Conservation (phyloP, 2,888 invertebrate species). For the Zaprionus bogoriensis region DNA sequence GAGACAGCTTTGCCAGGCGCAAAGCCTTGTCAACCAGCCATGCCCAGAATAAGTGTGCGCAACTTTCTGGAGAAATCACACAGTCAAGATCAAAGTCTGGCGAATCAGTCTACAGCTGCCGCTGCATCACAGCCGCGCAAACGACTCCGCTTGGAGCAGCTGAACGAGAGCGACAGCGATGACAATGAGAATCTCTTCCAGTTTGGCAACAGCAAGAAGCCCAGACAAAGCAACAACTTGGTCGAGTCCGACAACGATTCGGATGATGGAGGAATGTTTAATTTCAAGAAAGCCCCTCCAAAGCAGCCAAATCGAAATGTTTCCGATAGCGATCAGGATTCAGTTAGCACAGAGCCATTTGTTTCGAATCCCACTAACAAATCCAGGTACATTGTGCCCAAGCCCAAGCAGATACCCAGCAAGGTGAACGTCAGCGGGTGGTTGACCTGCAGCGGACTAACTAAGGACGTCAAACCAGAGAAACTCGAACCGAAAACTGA, state of each 20-base stretch:
- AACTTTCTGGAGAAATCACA: slow-evolving; percentile 73
- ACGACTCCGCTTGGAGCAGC: slow-evolving; percentile 64
- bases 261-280: slow-evolving; percentile 57
- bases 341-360: slow-evolving; percentile 55
- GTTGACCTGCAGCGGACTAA: slow-evolving; percentile 73
- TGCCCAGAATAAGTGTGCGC: slow-evolving; percentile 34
- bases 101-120: slow-evolving; percentile 11
- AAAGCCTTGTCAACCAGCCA: slow-evolving; percentile 7
- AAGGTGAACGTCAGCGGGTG: slow-evolving; percentile 70
- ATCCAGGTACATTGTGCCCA: slow-evolving; percentile 51
- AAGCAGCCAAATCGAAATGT: neutral
- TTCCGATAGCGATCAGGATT: slow-evolving; percentile 37
- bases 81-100: neutral
- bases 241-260: slow-evolving; percentile 8
- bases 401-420: slow-evolving; percentile 54
- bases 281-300: slow-evolving; percentile 34
- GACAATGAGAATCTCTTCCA: slow-evolving; percentile 76
- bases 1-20: slow-evolving; percentile 7
- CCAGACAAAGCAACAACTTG: slow-evolving; percentile 3
- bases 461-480: slow-evolving; percentile 53
- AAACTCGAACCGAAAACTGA: neutral
- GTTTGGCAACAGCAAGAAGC: slow-evolving; percentile 60
- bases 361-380: slow-evolving; percentile 17
- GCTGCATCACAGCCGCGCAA: slow-evolving; percentile 45
- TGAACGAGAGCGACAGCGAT: slow-evolving; percentile 75